phyloP scores from a whole-genome alignment of 2,888 invertebrate species.

The Strigamia maritima region DNA sequence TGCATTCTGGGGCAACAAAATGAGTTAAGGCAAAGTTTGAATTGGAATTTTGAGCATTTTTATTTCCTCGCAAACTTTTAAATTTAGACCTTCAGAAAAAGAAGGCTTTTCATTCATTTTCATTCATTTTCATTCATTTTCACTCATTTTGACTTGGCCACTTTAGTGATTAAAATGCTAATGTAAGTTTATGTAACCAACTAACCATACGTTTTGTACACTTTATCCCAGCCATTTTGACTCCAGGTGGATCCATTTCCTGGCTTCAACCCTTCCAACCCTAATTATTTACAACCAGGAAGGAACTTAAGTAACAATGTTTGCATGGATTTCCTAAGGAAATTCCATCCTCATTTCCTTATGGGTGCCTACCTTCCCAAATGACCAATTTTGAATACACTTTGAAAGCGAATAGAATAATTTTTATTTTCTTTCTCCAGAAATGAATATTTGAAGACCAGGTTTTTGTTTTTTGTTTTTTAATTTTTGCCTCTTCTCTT shows the following conservation, averaged over 20 bases:
- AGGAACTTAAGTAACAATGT: constrained; percentile 32
- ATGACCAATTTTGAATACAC: constrained; percentile 2
- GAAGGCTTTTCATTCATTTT: too few relatives aligned
- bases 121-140: too few relatives aligned
- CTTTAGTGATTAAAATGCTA: constrained; percentile 28
- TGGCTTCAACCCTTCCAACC: constrained; percentile 27
- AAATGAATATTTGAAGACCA: background rate
- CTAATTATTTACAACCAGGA: constrained; percentile 34
- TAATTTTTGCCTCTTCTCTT: background rate
- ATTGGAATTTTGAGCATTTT: background rate
- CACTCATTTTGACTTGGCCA: background rate
- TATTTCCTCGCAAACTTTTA: background rate
- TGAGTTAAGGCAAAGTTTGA: constrained; percentile 15
- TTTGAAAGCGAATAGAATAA: background rate
- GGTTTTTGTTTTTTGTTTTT: background rate
- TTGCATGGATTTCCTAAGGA: constrained; percentile 34
- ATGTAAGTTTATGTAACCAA: too few relatives aligned
- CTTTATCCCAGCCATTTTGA: constrained; percentile 28
- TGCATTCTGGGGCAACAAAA: constrained; percentile 34
- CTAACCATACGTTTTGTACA: background rate
- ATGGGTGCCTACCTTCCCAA: constrained; percentile 30
- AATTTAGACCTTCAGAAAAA: background rate
- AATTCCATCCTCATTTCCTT: constrained; percentile 34
- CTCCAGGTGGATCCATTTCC: constrained; percentile 31
- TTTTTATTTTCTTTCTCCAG: background rate